Evolutionary conservation across 1,140 invertebrate species (phyloP), one percentile per base, ranked within the genome.

Genomic region (Hypsibius dujardini): DNA sequence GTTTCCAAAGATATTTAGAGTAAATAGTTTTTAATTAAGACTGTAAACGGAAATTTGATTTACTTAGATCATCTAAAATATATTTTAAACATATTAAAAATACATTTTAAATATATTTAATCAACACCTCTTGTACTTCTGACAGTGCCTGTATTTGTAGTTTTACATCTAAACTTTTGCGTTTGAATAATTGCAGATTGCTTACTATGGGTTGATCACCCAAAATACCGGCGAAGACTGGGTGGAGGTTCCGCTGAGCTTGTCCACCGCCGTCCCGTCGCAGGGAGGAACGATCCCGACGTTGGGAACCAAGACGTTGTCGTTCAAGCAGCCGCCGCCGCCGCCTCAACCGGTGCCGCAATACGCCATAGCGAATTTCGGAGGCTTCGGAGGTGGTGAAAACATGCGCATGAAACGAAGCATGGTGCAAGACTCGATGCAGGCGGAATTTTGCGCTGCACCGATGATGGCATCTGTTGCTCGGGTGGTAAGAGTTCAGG

Each of bases 151-250:
- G 46, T 50, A 42, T 71, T 71, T 71, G 7, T n/a, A 56, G n/a
- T 42, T 74, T 14, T 3, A 71, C 14, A 14, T 72, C 28, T 2
- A 72, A 70, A 47, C 28, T n/a, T 72, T 42, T 7, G 42, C 46
- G 14, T 70, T 2, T n/a, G 42, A 59, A 72, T 14, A n/a, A 47
- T 72, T 76, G 45, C 74, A 80, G 75, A 75, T 81, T 2, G 75
- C 75, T n/a, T 82, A 82, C 74, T 81, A 79, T 73, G 81, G 81
- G 7, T 59, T 80, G 15, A 79, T 82, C 45, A 75, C 76, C 59
- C 81, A 82, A 73, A 76, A 75, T 42, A 82, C 81, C 46, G 81
- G 79, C 42, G 81, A 82, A 72, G 79, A 82, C 73, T 82, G 81
- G 81, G 74, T 62, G 15, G 77, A 82, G 72, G 77, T 77, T 46